Conservation (phyloP, 2,797 vertebrate genomes). For the Spinibarbus caldwelli region DNA sequence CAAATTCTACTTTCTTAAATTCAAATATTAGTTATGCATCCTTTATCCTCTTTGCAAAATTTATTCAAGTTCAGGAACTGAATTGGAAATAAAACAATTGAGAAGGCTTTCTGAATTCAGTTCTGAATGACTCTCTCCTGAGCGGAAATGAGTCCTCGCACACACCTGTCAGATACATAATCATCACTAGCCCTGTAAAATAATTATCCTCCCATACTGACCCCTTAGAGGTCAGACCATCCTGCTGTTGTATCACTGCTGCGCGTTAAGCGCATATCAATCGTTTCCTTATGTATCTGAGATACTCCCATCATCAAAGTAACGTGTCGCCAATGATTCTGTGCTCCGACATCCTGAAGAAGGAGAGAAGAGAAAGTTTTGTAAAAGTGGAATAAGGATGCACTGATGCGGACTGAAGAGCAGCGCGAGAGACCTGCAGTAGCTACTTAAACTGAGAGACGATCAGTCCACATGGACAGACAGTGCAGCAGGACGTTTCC, state of each 20-base stretch:
- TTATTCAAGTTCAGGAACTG: background rate
- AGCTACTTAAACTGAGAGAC: constrained; percentile 60
- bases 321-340: constrained; percentile 56
- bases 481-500: constrained; percentile 12
- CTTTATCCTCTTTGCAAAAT: background rate
- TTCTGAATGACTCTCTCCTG: background rate
- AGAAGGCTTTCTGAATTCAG: background rate
- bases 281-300: background rate
- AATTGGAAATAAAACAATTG: background rate
- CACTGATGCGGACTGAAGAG: constrained; percentile 72
- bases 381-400: constrained; percentile 69
- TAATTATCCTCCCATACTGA: constrained; percentile 40
- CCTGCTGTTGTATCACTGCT: background rate
- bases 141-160: background rate
- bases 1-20: background rate
- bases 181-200: background rate
- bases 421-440: constrained; percentile 57
- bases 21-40: background rate
- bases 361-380: constrained; percentile 42
- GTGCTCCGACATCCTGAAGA: background rate
- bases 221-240: background rate
- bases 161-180: background rate
- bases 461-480: constrained; percentile 55
- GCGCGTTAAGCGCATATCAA: background rate
- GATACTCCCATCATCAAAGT: constrained; percentile 72